Evolutionary conservation across 2,113 vertebrate genomes (phyloP), one percentile per base, ranked within the genome.

Genomic region (Phocoena phocoena): DNA sequence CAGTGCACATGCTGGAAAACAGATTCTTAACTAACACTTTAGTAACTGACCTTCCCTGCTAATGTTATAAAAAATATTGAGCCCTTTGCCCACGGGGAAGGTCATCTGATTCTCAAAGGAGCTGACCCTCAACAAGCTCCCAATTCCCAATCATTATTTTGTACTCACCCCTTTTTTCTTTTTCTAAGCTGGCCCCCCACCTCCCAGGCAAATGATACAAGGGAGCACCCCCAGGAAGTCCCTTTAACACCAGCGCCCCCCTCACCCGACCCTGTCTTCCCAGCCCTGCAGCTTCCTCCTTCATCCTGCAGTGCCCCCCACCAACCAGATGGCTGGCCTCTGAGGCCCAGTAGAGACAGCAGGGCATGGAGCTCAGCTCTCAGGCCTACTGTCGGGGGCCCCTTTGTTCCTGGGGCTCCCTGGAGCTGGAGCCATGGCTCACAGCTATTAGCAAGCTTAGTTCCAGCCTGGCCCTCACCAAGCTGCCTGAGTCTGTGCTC

Each of bases 401-500:
- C n/a, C 93, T 97, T 97, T 93, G 92, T 76, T 94, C 53, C 36
- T 25, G 31, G 28, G 70, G 44, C 88, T 92, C 77, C 97, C 97
- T 82, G 92, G 92, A 81, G 86, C 65, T 67, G 67, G 18, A 21
- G 96, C 80, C 63, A 70, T 65, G 55, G 82, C 55, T 81, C 65
- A 94, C 79, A 96, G 88, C 93, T 77, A 33, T 70, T 50, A 6
- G 28, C 73, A 63, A 3, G 28, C 41, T 71, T 38, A 77, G 84
- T 74, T 88, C 80, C 68, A 50, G 90, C 58, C 73, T 84, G 94
- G 87, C 67, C 85, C 99, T 99, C 97, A 99, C 99, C 99, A 99
- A 97, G 98, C 98, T 96, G 99, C 98, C 73, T 99, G 99, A 85
- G 99, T 97, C 95, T 98, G 99, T 33, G 99, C 94, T 92, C 99